Evolutionary conservation across 2,888 invertebrate species (phyloP).

Genomic region (Lochmaea crataegi): DNA sequence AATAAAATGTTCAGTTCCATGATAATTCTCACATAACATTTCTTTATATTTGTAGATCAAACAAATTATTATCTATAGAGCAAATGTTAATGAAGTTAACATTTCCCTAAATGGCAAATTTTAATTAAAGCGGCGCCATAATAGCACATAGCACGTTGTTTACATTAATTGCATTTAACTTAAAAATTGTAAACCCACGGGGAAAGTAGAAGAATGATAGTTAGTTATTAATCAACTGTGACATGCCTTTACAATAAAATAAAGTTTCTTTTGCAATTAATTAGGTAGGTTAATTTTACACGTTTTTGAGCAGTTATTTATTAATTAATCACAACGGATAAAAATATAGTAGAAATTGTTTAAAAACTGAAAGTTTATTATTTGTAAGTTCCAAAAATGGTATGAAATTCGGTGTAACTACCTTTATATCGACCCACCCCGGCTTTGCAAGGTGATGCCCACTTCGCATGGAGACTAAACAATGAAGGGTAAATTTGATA

Average conservation of each 20-base stretch:
- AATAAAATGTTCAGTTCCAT: too few relatives aligned
- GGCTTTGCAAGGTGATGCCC: too few relatives aligned
- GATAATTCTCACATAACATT: too few relatives aligned
- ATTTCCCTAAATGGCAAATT: constrained; percentile 36
- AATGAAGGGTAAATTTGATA: too few relatives aligned
- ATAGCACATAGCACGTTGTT: constrained; percentile 9
- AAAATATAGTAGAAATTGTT: too few relatives aligned
- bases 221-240: constrained; percentile 12
- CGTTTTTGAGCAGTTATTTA: not conserved
- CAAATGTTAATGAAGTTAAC: constrained; percentile 33
- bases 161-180: constrained; percentile 20
- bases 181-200: constrained; percentile 17
- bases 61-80: constrained; percentile 1
- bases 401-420: too few relatives aligned
- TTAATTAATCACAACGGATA: too few relatives aligned
- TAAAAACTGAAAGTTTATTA: too few relatives aligned
- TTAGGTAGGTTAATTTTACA: not conserved
- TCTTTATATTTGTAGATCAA: too few relatives aligned
- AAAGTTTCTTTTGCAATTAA: not conserved
- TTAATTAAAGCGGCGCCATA: constrained; percentile 30
- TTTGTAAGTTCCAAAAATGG: too few relatives aligned
- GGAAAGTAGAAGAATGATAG: constrained; percentile 24
- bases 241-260: constrained; percentile 6
- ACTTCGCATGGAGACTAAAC: too few relatives aligned
- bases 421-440: too few relatives aligned